A percentile compares a stretch with the other conserved stretches of the same genome.
Conservation (phyloP, 2,113 vertebrate species). For the Ia io region DNA sequence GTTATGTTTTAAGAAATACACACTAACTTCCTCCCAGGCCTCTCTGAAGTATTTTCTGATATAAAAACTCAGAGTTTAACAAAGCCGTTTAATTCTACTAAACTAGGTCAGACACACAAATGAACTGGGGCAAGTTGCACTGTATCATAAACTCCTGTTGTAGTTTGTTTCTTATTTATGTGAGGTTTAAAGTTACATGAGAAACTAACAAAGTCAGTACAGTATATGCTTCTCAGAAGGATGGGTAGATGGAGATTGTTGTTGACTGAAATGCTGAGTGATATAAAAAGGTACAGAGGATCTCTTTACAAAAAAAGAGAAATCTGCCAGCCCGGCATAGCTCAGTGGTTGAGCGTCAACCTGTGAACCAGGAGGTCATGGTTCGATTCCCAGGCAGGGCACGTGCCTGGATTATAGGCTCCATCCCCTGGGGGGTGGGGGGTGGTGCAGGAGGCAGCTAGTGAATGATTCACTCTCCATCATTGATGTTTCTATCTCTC, state of each 20-base stretch:
- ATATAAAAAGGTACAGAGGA: not conserved
- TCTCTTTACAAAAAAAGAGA: not conserved
- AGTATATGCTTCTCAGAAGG: not conserved
- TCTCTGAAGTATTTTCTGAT: not conserved
- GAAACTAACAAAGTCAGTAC: not conserved
- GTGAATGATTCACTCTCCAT: too few species aligned
- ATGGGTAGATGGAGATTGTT: not conserved
- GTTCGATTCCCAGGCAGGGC: too few species aligned
- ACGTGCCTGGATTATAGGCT: too few species aligned
- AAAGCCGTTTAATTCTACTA: not conserved
- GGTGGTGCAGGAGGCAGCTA: too few species aligned
- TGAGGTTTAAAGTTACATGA: not conserved
- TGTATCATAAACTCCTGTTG: not conserved
- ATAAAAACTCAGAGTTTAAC: not conserved
- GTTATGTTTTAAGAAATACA: constrained; percentile 23
- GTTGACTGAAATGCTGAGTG: not conserved
- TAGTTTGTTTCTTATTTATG: not conserved
- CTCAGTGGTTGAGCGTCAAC: too few species aligned
- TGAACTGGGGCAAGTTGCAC: not conserved
- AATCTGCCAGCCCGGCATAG: not conserved
- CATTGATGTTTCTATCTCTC: too few species aligned
- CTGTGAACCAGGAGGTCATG: too few species aligned
- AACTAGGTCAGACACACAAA: not conserved
- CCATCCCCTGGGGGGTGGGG: too few species aligned
- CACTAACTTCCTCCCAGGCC: not conserved